Conservation (phyloP, 2,113 vertebrate species). For the Tor tambroides region DNA sequence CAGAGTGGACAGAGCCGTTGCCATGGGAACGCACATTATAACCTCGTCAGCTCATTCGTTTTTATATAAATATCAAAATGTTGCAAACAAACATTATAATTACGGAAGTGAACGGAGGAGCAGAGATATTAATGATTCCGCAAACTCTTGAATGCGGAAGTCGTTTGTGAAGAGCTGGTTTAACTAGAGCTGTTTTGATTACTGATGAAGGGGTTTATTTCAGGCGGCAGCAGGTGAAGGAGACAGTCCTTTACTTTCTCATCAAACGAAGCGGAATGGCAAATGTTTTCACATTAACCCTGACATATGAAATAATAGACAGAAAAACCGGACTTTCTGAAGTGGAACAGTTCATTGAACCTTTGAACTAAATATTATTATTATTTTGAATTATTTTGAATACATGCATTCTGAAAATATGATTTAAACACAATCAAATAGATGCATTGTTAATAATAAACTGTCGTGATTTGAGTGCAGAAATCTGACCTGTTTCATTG, state of each 20-base stretch:
- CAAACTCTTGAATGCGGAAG: not conserved
- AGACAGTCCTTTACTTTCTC: not conserved
- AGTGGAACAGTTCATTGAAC: not conserved
- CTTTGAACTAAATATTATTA: not conserved
- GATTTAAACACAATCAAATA: too few relatives aligned
- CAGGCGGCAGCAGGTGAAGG: not conserved
- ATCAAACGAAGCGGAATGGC: not conserved
- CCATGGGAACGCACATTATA: constrained; percentile 8
- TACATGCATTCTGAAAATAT: not conserved
- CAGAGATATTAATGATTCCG: not conserved
- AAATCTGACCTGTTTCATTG: too few relatives aligned
- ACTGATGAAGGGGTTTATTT: too few relatives aligned
- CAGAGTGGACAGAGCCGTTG: not conserved
- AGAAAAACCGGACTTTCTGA: not conserved
- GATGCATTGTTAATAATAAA: not conserved
- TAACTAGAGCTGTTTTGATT: not conserved
- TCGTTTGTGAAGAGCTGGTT: not conserved
- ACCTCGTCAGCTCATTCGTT: not conserved
- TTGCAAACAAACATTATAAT: not conserved
- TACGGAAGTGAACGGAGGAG: not conserved
- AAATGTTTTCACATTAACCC: too few relatives aligned
- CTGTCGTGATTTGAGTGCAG: not conserved
- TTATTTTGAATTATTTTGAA: not conserved
- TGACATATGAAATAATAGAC: not conserved
- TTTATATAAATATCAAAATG: not conserved